Percentiles rank a stretch among this genome's conserved stretches.
These are phyloP conservation scores for Muricea muricata DNA, from an alignment of 92 coral and sea anemone species.

Conservation along the genomic window DNA sequence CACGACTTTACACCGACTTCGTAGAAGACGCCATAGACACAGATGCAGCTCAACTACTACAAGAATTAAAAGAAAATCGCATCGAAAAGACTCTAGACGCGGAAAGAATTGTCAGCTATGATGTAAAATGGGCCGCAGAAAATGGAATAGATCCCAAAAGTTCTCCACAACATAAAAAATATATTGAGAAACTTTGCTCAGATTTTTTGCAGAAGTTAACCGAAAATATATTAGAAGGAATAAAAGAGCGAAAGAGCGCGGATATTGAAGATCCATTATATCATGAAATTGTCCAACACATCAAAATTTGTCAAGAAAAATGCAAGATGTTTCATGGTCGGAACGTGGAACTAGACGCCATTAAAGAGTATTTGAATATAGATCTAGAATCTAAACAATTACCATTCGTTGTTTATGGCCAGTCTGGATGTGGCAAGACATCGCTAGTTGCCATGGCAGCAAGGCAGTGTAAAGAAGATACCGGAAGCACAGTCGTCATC, in stretches of 20 bases:
- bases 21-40: constrained; percentile 58
- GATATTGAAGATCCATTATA: constrained; percentile 64
- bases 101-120: constrained; percentile 62
- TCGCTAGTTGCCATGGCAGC: constrained; percentile 96
- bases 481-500: constrained; percentile 63
- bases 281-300: constrained; percentile 75
- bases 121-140: constrained; percentile 73
- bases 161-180: constrained; percentile 74
- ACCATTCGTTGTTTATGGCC: constrained; percentile 79
- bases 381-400: constrained; percentile 27
- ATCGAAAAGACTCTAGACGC: constrained; percentile 60
- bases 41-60: constrained; percentile 67
- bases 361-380: constrained; percentile 62
- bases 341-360: constrained; percentile 51
- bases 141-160: constrained; percentile 60
- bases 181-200: constrained; percentile 76
- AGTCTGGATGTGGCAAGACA: constrained; percentile 87
- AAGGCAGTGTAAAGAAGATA: constrained; percentile 60
- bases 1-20: constrained; percentile 18
- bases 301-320: constrained; percentile 60
- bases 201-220: constrained; percentile 67
- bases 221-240: constrained; percentile 66
- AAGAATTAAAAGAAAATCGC: constrained; percentile 69
- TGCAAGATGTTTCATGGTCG: constrained; percentile 64
- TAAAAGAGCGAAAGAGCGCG: constrained; percentile 56